Percentiles rank a stretch among this genome's conserved stretches.
These are phyloP conservation scores for Anthoscopus minutus DNA, from an alignment of 2,113 vertebrate species.

Conservation along the genomic window DNA sequence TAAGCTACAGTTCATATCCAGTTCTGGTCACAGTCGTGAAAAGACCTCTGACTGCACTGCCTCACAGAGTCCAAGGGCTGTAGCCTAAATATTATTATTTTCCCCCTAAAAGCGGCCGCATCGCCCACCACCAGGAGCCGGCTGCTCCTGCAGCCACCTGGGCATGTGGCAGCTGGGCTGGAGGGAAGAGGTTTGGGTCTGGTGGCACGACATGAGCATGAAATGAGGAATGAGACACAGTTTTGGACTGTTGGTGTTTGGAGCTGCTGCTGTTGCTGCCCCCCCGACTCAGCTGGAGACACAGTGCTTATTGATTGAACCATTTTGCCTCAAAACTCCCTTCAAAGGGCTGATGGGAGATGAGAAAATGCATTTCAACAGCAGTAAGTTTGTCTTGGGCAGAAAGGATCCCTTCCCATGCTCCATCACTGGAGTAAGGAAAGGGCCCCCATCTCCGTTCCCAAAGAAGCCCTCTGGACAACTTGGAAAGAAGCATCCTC, in stretches of 20 bases:
- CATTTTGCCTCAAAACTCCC: neutral
- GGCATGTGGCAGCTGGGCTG: neutral
- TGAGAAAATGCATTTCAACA: neutral
- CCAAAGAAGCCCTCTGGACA: neutral
- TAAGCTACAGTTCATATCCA: slow-evolving; percentile 68
- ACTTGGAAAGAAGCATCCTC: neutral
- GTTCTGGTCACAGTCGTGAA: slow-evolving; percentile 53
- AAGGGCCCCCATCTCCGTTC: neutral
- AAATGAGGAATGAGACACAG: neutral
- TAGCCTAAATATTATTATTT: neutral
- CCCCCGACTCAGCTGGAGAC: neutral
- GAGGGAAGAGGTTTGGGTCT: neutral
- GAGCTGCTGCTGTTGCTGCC: neutral
- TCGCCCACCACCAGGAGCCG: neutral
- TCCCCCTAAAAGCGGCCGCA: neutral
- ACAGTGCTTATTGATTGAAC: neutral
- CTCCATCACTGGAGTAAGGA: neutral
- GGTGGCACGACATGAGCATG: neutral
- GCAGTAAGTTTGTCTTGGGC: neutral
- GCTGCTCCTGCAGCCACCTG: neutral
- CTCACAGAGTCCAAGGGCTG: slow-evolving; percentile 8
- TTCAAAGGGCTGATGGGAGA: neutral
- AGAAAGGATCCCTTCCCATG: neutral
- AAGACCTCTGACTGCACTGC: slow-evolving; percentile 18
- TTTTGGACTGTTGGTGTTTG: neutral